Evolutionary conservation across 1,140 invertebrate species (phyloP), one percentile per base, ranked within the genome.

Genomic region (Cardiocondyla obscurior): DNA sequence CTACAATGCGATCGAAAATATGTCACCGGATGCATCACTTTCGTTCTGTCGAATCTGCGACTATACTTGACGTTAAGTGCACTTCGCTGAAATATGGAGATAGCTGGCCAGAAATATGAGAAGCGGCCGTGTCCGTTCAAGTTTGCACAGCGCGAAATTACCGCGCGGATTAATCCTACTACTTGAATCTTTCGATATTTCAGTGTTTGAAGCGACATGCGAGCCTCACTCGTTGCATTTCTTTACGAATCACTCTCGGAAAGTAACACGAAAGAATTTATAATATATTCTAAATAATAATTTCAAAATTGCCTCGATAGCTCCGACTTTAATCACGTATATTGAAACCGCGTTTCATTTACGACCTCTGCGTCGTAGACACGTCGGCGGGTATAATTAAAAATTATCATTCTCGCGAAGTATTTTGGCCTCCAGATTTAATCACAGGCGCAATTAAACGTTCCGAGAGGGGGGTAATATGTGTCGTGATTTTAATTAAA

Each of bases 401-500:
- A 79, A 69, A 79, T 79, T 69, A 79, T 79, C 74, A 79, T 79
- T 69, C 46, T 53, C 74, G 22, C 62, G 33, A 51, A 69, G 33
- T 79, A 49, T 79, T 79, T 79, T 79, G 62, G 74, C 62, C 16
- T 44, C 10, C 46, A 69, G 74, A 79, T 79, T 69, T 79, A 79
- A 79, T 79, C 74, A 79, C 46, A 53, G 25, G 16, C 33, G 74
- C 74, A 69, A 79, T 79, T 79, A 79, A 79, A 69, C 46, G 62
- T 39, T 65, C 62, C 46, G 33, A 46, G 62, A 33, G 74, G 62
- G 62, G 46, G 74, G 62, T 79, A 79, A 79, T 79, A 79, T 49
- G 46, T 69, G 74, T 79, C 74, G 62, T 64, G 74, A 69, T 79
- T 79, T 79, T 79, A 79, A 79, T 79, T 79, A 79, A 79, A 79